phyloP scores from a whole-genome alignment of 2,888 invertebrate species.

The Graphium colonna region DNA sequence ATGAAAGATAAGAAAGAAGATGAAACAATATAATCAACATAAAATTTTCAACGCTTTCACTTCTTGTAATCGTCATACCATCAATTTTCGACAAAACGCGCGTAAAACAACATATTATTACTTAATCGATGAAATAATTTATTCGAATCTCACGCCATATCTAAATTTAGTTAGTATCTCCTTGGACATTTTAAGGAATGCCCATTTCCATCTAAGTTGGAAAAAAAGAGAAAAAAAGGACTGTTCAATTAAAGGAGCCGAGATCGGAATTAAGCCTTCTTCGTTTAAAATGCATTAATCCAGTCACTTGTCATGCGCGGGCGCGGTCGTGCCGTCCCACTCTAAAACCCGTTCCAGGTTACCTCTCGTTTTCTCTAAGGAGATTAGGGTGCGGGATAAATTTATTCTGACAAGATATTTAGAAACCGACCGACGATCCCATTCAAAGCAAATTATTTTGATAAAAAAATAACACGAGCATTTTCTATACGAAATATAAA shows the following conservation, averaged over 20 bases:
- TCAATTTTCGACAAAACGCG: not conserved
- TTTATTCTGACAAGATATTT: constrained; percentile 31
- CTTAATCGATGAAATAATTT: not conserved
- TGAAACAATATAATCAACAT: too few species aligned
- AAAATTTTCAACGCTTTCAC: constrained; percentile 3
- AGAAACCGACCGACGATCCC: constrained; percentile 21
- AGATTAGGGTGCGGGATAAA: constrained; percentile 49
- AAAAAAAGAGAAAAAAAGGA: constrained; percentile 47
- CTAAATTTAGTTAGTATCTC: not conserved
- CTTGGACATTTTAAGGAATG: constrained; percentile 6
- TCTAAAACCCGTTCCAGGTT: constrained; percentile 69
- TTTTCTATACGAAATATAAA: not conserved
- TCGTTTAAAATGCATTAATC: constrained; percentile 79
- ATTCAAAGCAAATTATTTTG: constrained; percentile 28
- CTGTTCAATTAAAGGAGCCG: constrained; percentile 68
- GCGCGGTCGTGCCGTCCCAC: constrained; percentile 53
- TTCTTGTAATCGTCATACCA: not conserved
- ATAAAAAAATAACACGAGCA: constrained; percentile 6
- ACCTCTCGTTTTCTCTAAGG: constrained; percentile 54
- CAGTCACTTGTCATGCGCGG: constrained; percentile 74
- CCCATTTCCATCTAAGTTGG: constrained; percentile 19
- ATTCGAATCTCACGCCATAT: not conserved
- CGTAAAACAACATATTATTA: not conserved
- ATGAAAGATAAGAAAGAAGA: too few species aligned
- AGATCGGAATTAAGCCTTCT: constrained; percentile 77